phyloP scores from a whole-genome alignment of 2,888 invertebrate genomes.

The Phymatocera aterrima region DNA sequence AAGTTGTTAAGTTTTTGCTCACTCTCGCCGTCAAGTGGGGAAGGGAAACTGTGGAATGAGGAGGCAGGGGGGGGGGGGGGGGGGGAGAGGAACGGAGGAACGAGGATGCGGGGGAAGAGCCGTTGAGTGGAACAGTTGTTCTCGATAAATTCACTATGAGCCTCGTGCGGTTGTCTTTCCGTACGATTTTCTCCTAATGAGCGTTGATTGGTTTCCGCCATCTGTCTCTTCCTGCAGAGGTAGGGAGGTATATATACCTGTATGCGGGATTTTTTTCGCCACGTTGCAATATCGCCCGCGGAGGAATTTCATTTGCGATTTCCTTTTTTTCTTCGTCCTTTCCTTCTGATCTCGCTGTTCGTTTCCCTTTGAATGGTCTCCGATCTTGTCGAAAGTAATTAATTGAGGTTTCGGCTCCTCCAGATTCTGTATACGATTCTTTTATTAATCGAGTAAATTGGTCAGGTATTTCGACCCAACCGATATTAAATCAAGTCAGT shows the following conservation, averaged over 20 bases:
- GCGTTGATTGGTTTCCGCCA: conserved; percentile 58
- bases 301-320: neutral
- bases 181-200: conserved; percentile 58
- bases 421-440: neutral
- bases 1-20: conserved; percentile 33
- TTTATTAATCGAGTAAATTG: neutral
- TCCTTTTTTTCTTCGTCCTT: no score
- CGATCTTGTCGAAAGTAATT: neutral
- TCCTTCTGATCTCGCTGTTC: neutral
- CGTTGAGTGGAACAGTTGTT: conserved; percentile 58
- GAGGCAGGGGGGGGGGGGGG: neutral
- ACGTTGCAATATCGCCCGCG: neutral
- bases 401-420: neutral
- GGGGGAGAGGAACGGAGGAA: conserved; percentile 40
- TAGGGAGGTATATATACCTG: neutral
- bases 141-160: conserved; percentile 64
- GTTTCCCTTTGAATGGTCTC: neutral
- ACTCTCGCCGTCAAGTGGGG: neutral
- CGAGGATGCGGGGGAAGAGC: conserved; percentile 47
- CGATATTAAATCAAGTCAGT: neutral
- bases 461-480: neutral
- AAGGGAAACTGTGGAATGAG: neutral
- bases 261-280: neutral
- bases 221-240: conserved; percentile 56
- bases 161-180: conserved; percentile 48